Evolutionary conservation across 2,888 invertebrate species (phyloP).

Genomic region (Pandemis heparana): DNA sequence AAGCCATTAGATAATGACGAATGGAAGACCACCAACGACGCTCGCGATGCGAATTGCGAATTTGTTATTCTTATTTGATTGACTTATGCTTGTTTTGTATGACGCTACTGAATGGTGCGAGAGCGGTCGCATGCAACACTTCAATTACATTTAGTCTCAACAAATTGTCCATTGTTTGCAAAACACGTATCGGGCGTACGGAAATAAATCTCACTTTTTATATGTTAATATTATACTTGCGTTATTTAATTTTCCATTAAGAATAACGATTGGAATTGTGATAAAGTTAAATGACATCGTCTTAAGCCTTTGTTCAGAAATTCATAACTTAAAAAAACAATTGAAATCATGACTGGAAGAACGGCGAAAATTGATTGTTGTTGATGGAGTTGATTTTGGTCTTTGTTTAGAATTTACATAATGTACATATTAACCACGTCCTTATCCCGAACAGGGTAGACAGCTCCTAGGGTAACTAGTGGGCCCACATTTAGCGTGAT

Average conservation of each 20-base stretch:
- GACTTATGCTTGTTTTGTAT: conserved; percentile 19
- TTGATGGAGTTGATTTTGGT: background rate
- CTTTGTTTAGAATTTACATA: background rate
- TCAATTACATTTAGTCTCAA: conserved; percentile 1
- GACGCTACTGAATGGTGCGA: conserved; percentile 16
- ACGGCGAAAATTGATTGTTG: background rate
- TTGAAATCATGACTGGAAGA: background rate
- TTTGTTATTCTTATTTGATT: background rate
- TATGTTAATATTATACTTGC: background rate
- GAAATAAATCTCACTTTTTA: background rate
- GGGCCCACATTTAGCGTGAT: too few relatives aligned
- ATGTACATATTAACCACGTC: too few relatives aligned
- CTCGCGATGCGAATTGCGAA: background rate
- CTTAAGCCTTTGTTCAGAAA: background rate
- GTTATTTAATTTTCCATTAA: background rate
- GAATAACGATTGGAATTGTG: background rate
- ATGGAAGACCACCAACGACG: conserved; percentile 32
- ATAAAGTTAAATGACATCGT: background rate
- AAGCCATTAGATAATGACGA: background rate
- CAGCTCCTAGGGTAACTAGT: too few relatives aligned
- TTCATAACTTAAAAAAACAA: background rate
- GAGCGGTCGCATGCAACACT: background rate
- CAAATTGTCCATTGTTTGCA: conserved; percentile 24
- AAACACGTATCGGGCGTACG: background rate
- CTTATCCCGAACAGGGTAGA: too few relatives aligned